Percentiles rank a stretch among this genome's conserved stretches.
Conservation (phyloP, 30 jellyfish, hydroid and myxozoan genomes). For the Aurelia aurita complex sp. Pacific region DNA sequence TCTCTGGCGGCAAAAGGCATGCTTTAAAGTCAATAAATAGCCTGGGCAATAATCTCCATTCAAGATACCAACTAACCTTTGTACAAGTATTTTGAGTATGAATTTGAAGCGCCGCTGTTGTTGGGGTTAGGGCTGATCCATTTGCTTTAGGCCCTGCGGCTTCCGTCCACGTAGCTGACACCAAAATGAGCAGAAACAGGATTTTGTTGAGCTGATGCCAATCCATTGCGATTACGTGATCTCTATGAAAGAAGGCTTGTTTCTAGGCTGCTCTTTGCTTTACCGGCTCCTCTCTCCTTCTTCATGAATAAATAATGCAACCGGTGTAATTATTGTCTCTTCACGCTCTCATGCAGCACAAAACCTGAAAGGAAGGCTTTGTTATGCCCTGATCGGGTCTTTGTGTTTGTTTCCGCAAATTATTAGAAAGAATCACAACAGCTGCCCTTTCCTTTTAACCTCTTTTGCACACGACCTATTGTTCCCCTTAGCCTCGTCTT, state of each 20-base stretch:
- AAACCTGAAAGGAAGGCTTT: neutral
- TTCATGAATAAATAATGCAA: too few species aligned
- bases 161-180: neutral
- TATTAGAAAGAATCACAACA: neutral
- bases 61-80: too few species aligned
- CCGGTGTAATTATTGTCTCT: constrained; percentile 4
- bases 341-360: constrained; percentile 35
- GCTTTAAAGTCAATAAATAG: too few species aligned
- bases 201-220: too few species aligned
- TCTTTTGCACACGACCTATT: neutral
- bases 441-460: constrained; percentile 50
- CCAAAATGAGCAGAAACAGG: too few species aligned
- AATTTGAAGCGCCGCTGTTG: neutral
- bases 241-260: too few species aligned
- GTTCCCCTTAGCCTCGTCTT: too few species aligned
- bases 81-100: neutral
- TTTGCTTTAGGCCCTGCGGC: neutral
- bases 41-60: too few species aligned
- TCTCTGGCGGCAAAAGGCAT: too few species aligned
- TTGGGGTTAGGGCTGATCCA: neutral
- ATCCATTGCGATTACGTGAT: constrained; percentile 18
- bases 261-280: too few species aligned
- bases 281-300: too few species aligned
- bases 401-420: neutral
- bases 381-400: too few species aligned